phyloP scores from a whole-genome alignment of 2,113 vertebrate species.

The Vidua chalybeata region DNA sequence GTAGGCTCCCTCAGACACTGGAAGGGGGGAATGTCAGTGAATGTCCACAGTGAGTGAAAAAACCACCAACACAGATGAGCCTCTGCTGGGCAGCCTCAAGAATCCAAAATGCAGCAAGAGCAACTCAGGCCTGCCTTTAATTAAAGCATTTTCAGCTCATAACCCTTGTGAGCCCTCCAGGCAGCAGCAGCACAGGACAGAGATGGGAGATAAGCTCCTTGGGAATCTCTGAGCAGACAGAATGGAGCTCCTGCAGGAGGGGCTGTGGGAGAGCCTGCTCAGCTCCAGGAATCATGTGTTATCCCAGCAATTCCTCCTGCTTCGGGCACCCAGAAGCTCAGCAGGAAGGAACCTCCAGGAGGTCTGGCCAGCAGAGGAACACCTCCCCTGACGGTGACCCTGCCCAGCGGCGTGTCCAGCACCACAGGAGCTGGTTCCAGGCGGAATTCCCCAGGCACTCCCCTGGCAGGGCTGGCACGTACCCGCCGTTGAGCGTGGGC shows the following conservation, averaged over 20 bases:
- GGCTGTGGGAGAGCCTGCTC: neutral
- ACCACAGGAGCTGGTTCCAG: neutral
- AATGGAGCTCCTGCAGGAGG: neutral
- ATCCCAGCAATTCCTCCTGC: neutral
- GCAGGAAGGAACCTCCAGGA: neutral
- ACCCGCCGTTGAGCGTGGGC: constrained; percentile 97
- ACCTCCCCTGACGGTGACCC: too few relatives aligned
- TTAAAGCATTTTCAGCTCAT: neutral
- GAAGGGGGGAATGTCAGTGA: neutral
- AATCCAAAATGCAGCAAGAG: neutral
- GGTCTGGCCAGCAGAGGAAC: neutral
- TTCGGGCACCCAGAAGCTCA: neutral
- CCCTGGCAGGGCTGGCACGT: neutral
- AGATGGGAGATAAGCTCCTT: neutral
- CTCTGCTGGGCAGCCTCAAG: neutral
- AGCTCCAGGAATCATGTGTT: neutral
- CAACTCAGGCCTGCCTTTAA: neutral
- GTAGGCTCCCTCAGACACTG: neutral
- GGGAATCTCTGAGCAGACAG: neutral
- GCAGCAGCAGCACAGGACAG: neutral
- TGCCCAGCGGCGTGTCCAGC: neutral
- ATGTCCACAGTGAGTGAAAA: neutral
- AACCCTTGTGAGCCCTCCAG: neutral
- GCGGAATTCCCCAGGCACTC: too few relatives aligned
- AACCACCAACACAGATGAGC: neutral